phyloP scores from a whole-genome alignment of 2,797 vertebrate species.

The Tapera naevia region DNA sequence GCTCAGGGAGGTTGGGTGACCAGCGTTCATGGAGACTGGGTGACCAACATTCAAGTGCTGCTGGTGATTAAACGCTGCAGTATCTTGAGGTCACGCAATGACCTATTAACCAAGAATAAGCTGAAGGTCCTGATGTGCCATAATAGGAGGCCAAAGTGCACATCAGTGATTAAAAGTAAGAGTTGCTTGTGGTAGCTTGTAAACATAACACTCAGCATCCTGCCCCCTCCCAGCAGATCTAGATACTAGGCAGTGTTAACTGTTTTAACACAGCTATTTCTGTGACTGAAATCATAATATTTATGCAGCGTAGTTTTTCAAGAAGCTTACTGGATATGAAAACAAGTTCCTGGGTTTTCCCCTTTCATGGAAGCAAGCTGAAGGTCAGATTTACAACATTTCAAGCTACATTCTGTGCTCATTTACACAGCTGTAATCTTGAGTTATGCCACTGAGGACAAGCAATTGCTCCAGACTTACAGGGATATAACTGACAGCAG shows the following conservation, averaged over 20 bases:
- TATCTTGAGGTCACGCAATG: not conserved
- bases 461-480: conserved; percentile 35
- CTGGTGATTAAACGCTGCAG: not conserved
- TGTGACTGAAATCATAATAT: conserved; percentile 48
- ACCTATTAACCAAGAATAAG: not conserved
- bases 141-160: not conserved
- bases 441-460: conserved; percentile 32
- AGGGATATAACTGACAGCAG: conserved; percentile 34
- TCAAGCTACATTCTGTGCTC: conserved; percentile 47
- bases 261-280: not conserved
- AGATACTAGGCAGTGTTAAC: not conserved
- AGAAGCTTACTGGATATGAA: conserved; percentile 34
- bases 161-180: not conserved
- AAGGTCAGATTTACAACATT: conserved; percentile 62
- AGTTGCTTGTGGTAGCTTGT: not conserved
- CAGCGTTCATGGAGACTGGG: fast-evolving
- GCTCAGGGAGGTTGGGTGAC: not conserved
- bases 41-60: not conserved
- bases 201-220: not conserved
- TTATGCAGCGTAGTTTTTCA: conserved; percentile 54
- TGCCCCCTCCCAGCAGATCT: not conserved
- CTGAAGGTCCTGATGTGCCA: not conserved
- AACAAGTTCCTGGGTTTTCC: conserved; percentile 36
- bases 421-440: conserved; percentile 63
- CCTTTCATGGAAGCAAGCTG: conserved; percentile 46